Percentiles rank a stretch among this genome's conserved stretches.
Conservation (phyloP, 2,113 vertebrate species). For the Leucopsar rothschildi region DNA sequence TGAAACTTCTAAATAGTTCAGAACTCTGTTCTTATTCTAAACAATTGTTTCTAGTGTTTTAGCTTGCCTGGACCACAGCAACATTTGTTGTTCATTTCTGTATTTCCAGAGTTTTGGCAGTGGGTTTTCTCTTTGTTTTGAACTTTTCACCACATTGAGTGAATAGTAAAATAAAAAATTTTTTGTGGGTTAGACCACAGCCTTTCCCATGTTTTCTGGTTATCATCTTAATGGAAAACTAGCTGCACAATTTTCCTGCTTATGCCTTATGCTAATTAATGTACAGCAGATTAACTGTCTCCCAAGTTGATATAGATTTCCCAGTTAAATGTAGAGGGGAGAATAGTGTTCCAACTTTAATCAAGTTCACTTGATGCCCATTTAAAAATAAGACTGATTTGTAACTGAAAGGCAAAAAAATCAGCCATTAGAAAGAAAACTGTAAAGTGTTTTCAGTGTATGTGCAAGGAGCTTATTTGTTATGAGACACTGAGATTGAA, state of each 20-base stretch:
- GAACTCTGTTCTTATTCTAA: neutral
- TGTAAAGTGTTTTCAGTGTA: neutral
- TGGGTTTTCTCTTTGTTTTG: neutral
- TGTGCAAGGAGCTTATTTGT: neutral
- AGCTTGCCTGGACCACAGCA: neutral
- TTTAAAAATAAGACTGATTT: neutral
- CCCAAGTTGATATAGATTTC: neutral
- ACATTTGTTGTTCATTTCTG: rapidly evolving
- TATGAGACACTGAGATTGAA: neutral
- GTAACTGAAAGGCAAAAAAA: neutral
- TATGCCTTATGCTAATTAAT: neutral
- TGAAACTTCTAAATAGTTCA: neutral
- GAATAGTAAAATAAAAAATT: neutral
- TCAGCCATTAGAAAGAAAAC: neutral
- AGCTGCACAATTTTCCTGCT: neutral
- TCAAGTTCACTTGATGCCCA: neutral
- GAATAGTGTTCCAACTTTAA: neutral
- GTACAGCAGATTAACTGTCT: neutral
- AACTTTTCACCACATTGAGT: neutral
- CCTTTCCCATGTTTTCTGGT: neutral
- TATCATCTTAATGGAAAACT: neutral
- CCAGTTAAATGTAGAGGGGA: neutral
- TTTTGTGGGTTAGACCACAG: neutral
- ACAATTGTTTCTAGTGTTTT: neutral
- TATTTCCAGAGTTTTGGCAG: neutral